Conservation (phyloP, 2,113 vertebrate species). For the Rhagologus leucostigma region DNA sequence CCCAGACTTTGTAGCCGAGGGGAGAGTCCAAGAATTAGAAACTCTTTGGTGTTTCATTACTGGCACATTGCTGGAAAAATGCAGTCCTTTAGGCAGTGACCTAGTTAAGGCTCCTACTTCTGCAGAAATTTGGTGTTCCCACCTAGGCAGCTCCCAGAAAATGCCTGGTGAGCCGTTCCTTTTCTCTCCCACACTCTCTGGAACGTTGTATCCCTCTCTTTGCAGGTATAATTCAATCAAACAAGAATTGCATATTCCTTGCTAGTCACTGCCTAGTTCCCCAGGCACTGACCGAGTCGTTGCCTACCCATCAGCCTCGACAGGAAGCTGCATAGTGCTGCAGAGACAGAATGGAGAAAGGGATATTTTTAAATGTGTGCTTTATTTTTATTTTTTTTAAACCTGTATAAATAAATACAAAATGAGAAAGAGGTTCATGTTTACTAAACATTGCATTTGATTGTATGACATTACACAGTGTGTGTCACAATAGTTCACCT, state of each 20-base stretch:
- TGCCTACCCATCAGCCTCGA: not conserved
- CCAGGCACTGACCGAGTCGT: not conserved
- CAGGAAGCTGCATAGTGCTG: not conserved
- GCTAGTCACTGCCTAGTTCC: not conserved
- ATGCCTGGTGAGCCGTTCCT: not conserved
- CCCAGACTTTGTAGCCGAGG: fast-evolving
- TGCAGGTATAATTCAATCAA: not conserved
- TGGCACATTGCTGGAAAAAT: not conserved
- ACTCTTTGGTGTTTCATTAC: not conserved
- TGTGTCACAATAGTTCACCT: conserved; percentile 68
- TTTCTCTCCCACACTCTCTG: not conserved
- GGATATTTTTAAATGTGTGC: conserved; percentile 61
- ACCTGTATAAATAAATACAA: conserved; percentile 75
- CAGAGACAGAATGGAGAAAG: not conserved
- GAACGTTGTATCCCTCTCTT: not conserved
- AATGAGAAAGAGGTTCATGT: conserved; percentile 71
- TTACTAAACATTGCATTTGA: conserved; percentile 74
- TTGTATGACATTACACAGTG: conserved; percentile 72
- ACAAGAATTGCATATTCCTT: not conserved
- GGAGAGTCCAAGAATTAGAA: not conserved
- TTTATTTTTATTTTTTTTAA: conserved; percentile 70
- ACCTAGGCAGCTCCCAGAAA: not conserved
- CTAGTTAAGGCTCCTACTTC: not conserved
- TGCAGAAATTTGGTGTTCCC: not conserved
- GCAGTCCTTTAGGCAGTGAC: not conserved